phyloP scores from a whole-genome alignment of 2,888 invertebrate genomes.

The Pseudolycoriella hygida region DNA sequence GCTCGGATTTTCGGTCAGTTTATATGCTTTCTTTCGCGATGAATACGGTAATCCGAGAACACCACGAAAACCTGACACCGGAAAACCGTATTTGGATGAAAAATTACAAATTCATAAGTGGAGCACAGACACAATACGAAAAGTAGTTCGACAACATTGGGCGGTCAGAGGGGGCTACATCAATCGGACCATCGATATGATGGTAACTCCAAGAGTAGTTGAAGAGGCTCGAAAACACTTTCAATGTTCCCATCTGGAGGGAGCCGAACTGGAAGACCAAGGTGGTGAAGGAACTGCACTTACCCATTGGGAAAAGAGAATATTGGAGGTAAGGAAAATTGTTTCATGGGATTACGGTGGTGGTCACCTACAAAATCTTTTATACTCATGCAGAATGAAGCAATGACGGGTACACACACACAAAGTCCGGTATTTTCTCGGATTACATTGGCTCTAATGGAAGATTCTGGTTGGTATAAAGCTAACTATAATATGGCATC shows the following conservation, averaged over 20 bases:
- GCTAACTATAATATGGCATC: slow-evolving; percentile 81
- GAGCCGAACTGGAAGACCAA: slow-evolving; percentile 95
- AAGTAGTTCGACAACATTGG: slow-evolving; percentile 55
- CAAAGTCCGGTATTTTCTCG: slow-evolving; percentile 94
- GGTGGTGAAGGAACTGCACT: slow-evolving; percentile 93
- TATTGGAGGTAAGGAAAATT: slow-evolving; percentile 63
- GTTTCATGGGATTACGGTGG: background rate
- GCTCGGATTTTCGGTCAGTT: slow-evolving; percentile 87
- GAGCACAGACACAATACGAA: slow-evolving; percentile 75
- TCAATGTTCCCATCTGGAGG: slow-evolving; percentile 71
- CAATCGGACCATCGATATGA: slow-evolving; percentile 60
- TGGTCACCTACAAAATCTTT: background rate
- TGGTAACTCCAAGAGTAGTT: slow-evolving; percentile 82
- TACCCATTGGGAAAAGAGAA: slow-evolving; percentile 98
- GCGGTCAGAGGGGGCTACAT: slow-evolving; percentile 58
- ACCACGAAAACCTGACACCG: slow-evolving; percentile 59
- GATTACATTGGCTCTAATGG: slow-evolving; percentile 89
- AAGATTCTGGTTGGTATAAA: slow-evolving; percentile 94
- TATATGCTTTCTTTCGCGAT: slow-evolving; percentile 87
- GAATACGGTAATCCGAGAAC: slow-evolving; percentile 76
- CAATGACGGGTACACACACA: slow-evolving; percentile 98
- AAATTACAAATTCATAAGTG: slow-evolving; percentile 83
- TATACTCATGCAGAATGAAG: slow-evolving; percentile 60
- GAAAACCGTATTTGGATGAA: slow-evolving; percentile 77
- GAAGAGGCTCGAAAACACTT: slow-evolving; percentile 77